Base-by-base conservation (phyloP, 2,797 vertebrate genomes). In the Sebastes steindachneri region DNA sequence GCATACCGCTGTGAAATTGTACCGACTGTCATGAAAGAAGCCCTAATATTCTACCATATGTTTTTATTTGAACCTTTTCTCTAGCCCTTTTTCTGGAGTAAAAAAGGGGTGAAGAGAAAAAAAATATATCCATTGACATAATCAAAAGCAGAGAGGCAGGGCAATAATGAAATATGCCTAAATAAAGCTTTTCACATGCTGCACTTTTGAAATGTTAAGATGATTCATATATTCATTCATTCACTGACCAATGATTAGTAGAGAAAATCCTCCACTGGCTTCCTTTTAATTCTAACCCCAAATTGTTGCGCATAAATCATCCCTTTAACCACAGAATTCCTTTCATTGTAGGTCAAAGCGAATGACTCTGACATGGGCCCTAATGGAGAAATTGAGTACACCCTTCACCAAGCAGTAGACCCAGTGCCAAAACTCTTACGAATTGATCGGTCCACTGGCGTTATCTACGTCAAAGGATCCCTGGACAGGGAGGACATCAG, bases 351-450 rank as follows among this genome's bases (percentile, higher is more conserved):
- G 98, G 99, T 99, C 75, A 98, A 97, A 94, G 99, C 99, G 82
- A 98, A 98, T 0, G 99, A 99, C 90, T 99, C 97, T 0, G 99
- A 99, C 91, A 96, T 99, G 94, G 98, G 99, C 0, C 96, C 96
- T 79, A 99, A 99, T 0, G 98, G 98, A 0, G 98, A 99, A 89
- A 99, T 99, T 0, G 99, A 99, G 86, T 99, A 99, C 87, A 97
- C 97, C 7, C 97, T 99, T 92, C 97, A 99, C 91, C 98, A 99
- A 89, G 97, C 97, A 0, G 95, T 97, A 0, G 98, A 99, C 75
- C 95, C 97, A 37, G 98, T 99, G 70, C 97, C 97, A 17, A 97
- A 96, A 77, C 95, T 99, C 25, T 95, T 99, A 77, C 95, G 97
- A 76, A 97, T 99, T 65, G 98, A 99, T 90, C 96, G 96, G 1